Evolutionary conservation across 2,888 invertebrate genomes (phyloP), one percentile per base, ranked within the genome.

Genomic region (Synanthedon myopaeformis): DNA sequence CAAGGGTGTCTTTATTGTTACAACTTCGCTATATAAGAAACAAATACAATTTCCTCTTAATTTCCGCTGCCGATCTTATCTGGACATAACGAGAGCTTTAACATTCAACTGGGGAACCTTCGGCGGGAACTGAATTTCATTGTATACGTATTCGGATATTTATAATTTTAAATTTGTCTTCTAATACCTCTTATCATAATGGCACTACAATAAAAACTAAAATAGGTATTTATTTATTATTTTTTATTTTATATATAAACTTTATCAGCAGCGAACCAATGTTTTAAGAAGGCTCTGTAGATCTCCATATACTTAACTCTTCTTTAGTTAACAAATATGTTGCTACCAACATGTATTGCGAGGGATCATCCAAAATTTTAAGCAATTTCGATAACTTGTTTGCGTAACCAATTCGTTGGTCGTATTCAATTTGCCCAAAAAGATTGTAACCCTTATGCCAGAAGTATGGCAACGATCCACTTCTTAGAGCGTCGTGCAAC

Each of bases 1-100:
- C 13, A n/a, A n/a, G 45, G 14, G 45, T 14, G 50, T 53, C 67
- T 73, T 74, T 78, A 78, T 77, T 82, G 71, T 73, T 72, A 74
- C 68, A 65, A 64, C 72, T 72, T 67, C 67, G 71, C 74, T 77
- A 68, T 76, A 71, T 79, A 81, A 79, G 82, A 82, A 84, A 84
- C 83, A 84, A 84, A 84, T 77, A 84, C 82, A 82, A 85, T 85
- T 85, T 85, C 84, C 84, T 70, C 71, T 79, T 82, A 83, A 85
- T 84, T 84, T 84, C 84, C 84, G 84, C 62, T 66, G 61, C 63
- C 59, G 80, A 79, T 82, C 69, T 77, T 83, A 84, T 84, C 84
- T 78, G 73, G 75, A 70, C 75, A 67, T 76, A 78, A 79, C 74
- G 75, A 74, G 74, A 74, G 69, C 65, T 74, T 78, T 77, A 73